phyloP scores from a whole-genome alignment of 2,797 vertebrate species.

The Poliocrania exsul region DNA sequence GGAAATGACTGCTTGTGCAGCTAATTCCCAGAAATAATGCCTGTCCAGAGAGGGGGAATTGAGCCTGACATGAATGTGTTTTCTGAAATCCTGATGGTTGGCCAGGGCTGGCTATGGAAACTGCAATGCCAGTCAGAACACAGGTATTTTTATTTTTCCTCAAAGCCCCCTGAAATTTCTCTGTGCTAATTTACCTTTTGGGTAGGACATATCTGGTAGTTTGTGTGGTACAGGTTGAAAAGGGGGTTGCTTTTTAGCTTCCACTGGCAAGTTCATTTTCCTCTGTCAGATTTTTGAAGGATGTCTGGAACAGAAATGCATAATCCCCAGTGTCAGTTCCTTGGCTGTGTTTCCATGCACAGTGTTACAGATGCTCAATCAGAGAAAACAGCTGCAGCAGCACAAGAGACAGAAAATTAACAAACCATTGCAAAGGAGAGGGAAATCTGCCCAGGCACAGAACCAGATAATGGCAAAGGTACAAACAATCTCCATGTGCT shows the following conservation, averaged over 20 bases:
- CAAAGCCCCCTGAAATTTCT: not conserved
- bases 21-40: constrained; percentile 10
- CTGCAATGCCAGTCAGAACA: not conserved
- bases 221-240: not conserved
- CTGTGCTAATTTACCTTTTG: not conserved
- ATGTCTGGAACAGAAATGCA: not conserved
- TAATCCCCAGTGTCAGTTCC: not conserved
- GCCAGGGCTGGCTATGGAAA: not conserved
- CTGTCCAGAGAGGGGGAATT: not conserved
- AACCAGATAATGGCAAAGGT: not conserved
- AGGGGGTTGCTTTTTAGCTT: not conserved
- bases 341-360: not conserved
- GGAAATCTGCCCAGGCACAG: not conserved
- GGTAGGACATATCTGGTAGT: not conserved
- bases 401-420: not conserved
- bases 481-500: not conserved
- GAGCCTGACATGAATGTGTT: not conserved
- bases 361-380: not conserved
- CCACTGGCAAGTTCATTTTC: not conserved
- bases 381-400: not conserved
- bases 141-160: not conserved
- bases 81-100: not conserved
- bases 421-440: not conserved
- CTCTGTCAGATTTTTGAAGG: not conserved
- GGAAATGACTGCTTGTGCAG: constrained; percentile 1